These are phyloP conservation scores for Podarcis lilfordi DNA, from an alignment of 2,797 vertebrate species.

Conservation along the genomic window DNA sequence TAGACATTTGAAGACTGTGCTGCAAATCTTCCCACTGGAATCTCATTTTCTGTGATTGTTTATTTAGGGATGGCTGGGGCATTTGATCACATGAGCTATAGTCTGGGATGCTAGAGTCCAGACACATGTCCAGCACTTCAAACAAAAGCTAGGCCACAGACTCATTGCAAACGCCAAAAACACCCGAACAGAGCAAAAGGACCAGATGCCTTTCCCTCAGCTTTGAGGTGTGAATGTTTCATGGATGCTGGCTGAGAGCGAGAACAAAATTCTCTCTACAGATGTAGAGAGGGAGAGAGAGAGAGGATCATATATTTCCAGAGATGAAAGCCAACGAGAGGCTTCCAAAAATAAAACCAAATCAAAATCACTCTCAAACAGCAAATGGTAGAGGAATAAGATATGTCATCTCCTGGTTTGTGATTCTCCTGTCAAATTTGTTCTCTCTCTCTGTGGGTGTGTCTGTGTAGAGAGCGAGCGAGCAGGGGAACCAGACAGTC, in stretches of 20 bases:
- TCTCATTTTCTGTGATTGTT: too few relatives aligned
- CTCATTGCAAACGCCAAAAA: too few relatives aligned
- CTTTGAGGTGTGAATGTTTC: neutral
- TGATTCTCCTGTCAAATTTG: slow-evolving; percentile 6
- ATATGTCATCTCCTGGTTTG: neutral
- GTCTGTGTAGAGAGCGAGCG: neutral
- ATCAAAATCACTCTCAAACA: neutral
- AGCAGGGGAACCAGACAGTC: neutral
- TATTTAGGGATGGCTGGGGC: too few relatives aligned
- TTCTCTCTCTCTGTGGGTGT: neutral
- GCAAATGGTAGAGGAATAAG: neutral
- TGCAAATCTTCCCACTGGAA: too few relatives aligned
- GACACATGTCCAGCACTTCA: too few relatives aligned
- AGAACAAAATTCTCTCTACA: neutral
- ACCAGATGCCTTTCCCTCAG: neutral
- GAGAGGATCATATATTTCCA: neutral
- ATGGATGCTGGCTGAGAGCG: neutral
- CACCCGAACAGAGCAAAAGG: neutral
- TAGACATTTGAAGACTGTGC: too few relatives aligned
- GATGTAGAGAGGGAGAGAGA: neutral
- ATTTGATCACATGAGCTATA: too few relatives aligned
- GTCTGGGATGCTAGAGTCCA: too few relatives aligned
- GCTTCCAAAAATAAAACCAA: slow-evolving; percentile 2
- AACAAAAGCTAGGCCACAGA: neutral
- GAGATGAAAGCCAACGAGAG: neutral